A percentile compares a stretch with the other conserved stretches of the same genome.
Conservation (phyloP, 2,113 vertebrate species). For the Rhipidura dahli region DNA sequence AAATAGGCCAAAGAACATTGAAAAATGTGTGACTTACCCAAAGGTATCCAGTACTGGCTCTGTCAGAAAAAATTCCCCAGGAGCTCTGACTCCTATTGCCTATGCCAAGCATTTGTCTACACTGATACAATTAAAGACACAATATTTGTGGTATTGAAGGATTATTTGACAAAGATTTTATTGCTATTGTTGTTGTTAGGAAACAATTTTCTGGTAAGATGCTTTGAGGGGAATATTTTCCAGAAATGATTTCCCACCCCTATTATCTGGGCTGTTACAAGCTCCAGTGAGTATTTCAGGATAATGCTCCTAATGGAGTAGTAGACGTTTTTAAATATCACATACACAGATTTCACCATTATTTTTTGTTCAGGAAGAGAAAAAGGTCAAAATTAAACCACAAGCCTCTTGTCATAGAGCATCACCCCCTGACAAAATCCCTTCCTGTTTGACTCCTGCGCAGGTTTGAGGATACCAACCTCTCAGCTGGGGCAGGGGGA, state of each 20-base stretch:
- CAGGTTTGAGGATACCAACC: neutral
- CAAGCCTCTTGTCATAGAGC: neutral
- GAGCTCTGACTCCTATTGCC: neutral
- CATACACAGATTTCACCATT: neutral
- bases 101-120: neutral
- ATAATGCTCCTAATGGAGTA: conserved; percentile 52
- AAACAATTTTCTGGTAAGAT: conserved; percentile 42
- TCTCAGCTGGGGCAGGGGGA: neutral
- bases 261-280: conserved; percentile 43
- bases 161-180: conserved; percentile 42
- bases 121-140: conserved; percentile 3
- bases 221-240: conserved; percentile 46
- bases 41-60: neutral
- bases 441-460: neutral
- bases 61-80: neutral
- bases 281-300: conserved; percentile 21
- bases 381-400: conserved; percentile 3
- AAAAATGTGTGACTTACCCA: conserved; percentile 3
- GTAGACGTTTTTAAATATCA: neutral
- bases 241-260: conserved; percentile 22
- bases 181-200: conserved; percentile 25
- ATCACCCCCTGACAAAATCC: neutral
- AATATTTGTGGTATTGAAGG: conserved; percentile 26
- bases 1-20: conserved; percentile 11
- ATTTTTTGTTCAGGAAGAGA: neutral